Evolutionary conservation across 2,888 invertebrate genomes (phyloP), one percentile per base, ranked within the genome.

Genomic region (Eupeodes latifasciatus): DNA sequence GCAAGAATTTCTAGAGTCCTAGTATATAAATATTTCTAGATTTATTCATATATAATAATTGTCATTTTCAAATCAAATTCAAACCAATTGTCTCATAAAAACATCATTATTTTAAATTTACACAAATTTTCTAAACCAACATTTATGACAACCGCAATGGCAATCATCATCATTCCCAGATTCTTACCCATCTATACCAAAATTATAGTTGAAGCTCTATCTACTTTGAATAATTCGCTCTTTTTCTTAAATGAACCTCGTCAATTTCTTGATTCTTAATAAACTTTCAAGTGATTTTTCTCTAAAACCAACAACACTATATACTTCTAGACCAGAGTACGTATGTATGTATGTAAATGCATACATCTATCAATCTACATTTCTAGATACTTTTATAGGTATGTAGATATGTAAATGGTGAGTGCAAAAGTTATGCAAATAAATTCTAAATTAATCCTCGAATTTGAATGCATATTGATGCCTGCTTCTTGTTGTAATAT

Each of bases 351-450:
- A 40, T 40, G 40, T 40, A 40, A 40, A 12, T 7, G 10, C 9
- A 47, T 47, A 12, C 3, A 47, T 47, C 10, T 47, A 47, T 12
- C 2, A 11, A 11, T 53, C 10, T 16, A 7, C 3, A 7, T n/a
- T 3, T 9, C 3, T 53, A 16, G 3, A 55, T 19, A 11, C 5
- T 4, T 27, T 27, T 12, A 57, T 6, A 6, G 4, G 40, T 12
- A 0, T 57, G 7, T 5, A 51, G 14, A 7, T 57, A 5, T 5
- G 0, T 34, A 16, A 61, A n/a, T 40, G 36, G 9, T 67, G 72
- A 67, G 51, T 53, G 27, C 12, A 53, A 67, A 55, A 77, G 44
- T 87, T 80, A 83, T 87, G 83, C 66, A 87, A 83, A 87, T 83
- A 72, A 61, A 83, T 87, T 27, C 71, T 57, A 57, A 72, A 72